Percentiles rank a stretch among this genome's conserved stretches.
phyloP scores from a whole-genome alignment of 2,888 invertebrate genomes.

The Heliconius aoede region DNA sequence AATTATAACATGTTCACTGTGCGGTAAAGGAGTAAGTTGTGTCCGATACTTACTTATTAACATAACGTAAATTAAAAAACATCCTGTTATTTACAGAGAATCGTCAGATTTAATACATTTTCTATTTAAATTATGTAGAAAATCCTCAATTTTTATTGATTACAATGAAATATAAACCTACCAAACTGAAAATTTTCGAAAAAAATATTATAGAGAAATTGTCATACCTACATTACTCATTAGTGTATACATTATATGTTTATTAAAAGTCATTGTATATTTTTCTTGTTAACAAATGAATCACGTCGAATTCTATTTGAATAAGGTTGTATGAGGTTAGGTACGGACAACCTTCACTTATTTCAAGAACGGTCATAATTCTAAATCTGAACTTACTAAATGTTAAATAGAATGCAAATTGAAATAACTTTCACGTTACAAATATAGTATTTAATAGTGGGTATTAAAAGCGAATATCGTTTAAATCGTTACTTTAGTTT shows the following conservation, averaged over 20 bases:
- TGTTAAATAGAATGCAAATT: conserved; percentile 35
- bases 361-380: conserved; percentile 45
- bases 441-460: conserved; percentile 7
- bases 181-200: no score
- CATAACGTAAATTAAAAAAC: no score
- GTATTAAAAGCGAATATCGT: conserved; percentile 29
- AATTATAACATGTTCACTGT: no score
- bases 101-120: no score
- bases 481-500: neutral
- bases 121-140: no score
- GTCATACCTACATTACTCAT: no score
- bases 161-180: no score
- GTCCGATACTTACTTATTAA: no score
- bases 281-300: conserved; percentile 34
- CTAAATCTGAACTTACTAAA: conserved; percentile 41
- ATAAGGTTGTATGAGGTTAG: conserved; percentile 45
- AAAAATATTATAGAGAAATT: no score
- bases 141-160: no score
- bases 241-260: neutral
- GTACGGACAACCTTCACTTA: conserved; percentile 44
- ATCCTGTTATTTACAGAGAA: no score
- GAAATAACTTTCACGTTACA: neutral
- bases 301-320: conserved; percentile 40
- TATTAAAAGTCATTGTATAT: conserved; percentile 25
- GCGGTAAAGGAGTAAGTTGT: no score